Base-by-base conservation (phyloP, 2,113 vertebrate genomes). In the Ariopsis seemanni region DNA sequence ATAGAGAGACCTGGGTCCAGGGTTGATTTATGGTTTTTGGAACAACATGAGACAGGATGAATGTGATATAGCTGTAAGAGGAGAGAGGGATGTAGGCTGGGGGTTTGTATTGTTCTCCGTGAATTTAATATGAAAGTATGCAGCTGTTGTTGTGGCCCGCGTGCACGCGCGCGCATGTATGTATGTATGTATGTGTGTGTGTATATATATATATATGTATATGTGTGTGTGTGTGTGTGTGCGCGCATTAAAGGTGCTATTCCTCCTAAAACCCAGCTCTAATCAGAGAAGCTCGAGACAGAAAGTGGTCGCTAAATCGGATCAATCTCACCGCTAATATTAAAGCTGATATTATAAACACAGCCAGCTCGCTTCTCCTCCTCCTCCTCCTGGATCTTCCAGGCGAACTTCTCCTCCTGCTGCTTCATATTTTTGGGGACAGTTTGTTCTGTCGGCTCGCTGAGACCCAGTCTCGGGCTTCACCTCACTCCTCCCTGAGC, bases 41-140 rank as follows among this genome's bases (percentile, higher is more conserved):
- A 34, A 71, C 15, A 34, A 71, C 14, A 34, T n/a, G 48, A 77
- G 74, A 80, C 78, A 27, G 78, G 78, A 58, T 34, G 78, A 18
- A 12, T 18, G 78, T 10, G 78, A n/a, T n/a, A 2, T 53, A 53
- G 52, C 52, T 53, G 42, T 4, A 25, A 74, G 22, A 10, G 27
- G n/a, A 34, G 53, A 30, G 78, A 58, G 7, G 48, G 53, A 75
- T 72, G 82, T 65, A 80, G 55, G 6, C 65, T 52, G 27, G 55
- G 55, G n/a, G 18, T 86, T 80, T 71, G 53, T 67, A 74, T 83
- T 85, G 55, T 72, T 52, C 52, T 80, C 53, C 69, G 42, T 27
- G n/a, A 79, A 86, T 86, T 86, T 86, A 53, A 79, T 86, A 86
- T 65, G 60, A 84, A 86, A 86, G 22, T 65, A 65, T 65, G 85